Conservation (phyloP, 35 echinoderm and acorn worm genomes). For the Antedon bifida region DNA sequence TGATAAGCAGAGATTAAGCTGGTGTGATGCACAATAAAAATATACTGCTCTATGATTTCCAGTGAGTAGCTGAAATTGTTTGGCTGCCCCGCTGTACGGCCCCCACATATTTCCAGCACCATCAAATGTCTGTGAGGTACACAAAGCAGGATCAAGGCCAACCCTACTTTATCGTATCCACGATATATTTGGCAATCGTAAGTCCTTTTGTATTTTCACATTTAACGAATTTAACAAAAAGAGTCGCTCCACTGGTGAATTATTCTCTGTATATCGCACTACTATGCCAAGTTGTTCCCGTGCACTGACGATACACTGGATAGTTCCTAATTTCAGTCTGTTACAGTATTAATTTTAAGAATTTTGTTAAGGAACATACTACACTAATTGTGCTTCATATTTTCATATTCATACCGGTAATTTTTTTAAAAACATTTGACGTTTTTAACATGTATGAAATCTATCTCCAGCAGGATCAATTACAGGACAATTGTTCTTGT, state of each 20-base stretch:
- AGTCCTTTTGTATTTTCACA: constrained; percentile 2
- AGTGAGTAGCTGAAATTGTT: background rate
- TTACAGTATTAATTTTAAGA: too few relatives aligned
- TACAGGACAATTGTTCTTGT: too few relatives aligned
- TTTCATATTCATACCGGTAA: too few relatives aligned
- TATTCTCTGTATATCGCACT: background rate
- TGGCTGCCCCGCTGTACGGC: background rate
- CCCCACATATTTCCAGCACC: constrained; percentile 30
- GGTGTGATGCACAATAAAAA: constrained; percentile 41
- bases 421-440: too few relatives aligned
- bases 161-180: background rate
- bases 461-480: too few relatives aligned
- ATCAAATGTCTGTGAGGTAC: constrained; percentile 20
- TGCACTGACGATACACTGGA: too few relatives aligned
- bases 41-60: constrained; percentile 22
- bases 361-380: too few relatives aligned
- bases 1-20: constrained; percentile 21
- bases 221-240: background rate
- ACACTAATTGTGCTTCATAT: too few relatives aligned
- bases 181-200: constrained; percentile 2
- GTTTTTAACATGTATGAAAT: too few relatives aligned
- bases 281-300: background rate
- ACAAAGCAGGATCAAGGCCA: background rate
- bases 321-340: too few relatives aligned
- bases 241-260: background rate